Conservation (phyloP, 2,888 invertebrate species). For the Allophyes oxyacanthae region DNA sequence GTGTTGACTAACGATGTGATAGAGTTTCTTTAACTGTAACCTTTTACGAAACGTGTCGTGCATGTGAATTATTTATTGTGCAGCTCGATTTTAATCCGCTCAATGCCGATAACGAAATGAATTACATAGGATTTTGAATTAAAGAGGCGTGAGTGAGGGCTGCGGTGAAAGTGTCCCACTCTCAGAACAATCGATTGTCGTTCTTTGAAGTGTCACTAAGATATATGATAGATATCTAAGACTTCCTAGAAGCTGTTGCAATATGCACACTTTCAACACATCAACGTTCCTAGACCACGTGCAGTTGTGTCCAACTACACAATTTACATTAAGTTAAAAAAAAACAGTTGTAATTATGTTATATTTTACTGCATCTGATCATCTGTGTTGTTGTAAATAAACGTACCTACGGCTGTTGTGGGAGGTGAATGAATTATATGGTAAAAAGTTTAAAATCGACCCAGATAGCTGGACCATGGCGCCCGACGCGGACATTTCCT, state of each 20-base stretch:
- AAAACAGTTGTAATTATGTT: conserved; percentile 43
- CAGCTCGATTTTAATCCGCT: conserved; percentile 76
- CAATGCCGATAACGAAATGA: conserved; percentile 73
- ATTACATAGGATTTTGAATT: conserved; percentile 78
- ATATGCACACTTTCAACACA: conserved; percentile 62
- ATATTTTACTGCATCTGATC: conserved; percentile 46
- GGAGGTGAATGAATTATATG: conserved; percentile 75
- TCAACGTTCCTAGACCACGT: conserved; percentile 34
- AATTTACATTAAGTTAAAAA: conserved; percentile 28
- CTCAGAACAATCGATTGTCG: conserved; percentile 80
- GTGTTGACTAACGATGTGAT: conserved; percentile 76
- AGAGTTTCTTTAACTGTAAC: conserved; percentile 71
- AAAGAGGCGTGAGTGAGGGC: conserved; percentile 74
- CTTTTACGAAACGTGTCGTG: conserved; percentile 76
- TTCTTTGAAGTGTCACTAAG: conserved; percentile 82
- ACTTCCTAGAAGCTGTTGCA: conserved; percentile 71
- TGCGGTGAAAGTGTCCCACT: conserved; percentile 84
- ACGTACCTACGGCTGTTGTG: conserved; percentile 60
- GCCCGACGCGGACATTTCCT: conserved; percentile 67
- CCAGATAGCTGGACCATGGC: conserved; percentile 68
- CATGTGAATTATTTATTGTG: conserved; percentile 77
- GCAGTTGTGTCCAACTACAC: conserved; percentile 10
- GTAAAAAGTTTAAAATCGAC: conserved; percentile 76
- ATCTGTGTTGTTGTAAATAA: conserved; percentile 63
- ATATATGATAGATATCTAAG: conserved; percentile 76